Conservation (phyloP, 2,888 invertebrate species). For the Incurvaria masculella region DNA sequence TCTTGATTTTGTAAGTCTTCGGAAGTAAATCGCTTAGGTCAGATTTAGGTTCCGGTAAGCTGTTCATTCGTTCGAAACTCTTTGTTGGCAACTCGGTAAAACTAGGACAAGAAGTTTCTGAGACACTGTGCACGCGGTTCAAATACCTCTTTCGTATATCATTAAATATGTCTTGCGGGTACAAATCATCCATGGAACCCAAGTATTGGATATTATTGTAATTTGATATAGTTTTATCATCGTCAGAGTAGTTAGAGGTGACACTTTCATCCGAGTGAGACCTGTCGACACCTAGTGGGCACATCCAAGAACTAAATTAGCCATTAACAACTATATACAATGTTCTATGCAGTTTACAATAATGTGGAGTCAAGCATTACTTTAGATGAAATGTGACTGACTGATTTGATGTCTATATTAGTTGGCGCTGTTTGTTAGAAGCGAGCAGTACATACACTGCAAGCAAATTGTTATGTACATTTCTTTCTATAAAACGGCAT, state of each 20-base stretch:
- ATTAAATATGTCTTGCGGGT: slow-evolving; percentile 39
- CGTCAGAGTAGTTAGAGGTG: slow-evolving; percentile 27
- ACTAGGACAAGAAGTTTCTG: slow-evolving; percentile 25
- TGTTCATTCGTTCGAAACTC: slow-evolving; percentile 34
- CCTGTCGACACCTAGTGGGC: slow-evolving; percentile 46
- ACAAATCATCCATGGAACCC: slow-evolving; percentile 34
- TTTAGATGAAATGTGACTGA: no score
- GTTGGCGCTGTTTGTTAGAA: neutral
- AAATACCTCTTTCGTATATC: slow-evolving; percentile 43
- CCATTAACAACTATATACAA: slow-evolving; percentile 19
- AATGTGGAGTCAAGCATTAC: no score
- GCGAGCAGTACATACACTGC: neutral
- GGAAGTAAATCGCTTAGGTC: slow-evolving; percentile 14
- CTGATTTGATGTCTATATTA: no score
- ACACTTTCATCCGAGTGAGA: slow-evolving; percentile 42
- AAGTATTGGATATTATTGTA: slow-evolving; percentile 24
- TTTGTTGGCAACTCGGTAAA: slow-evolving; percentile 30
- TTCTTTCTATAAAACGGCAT: no score
- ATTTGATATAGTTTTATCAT: slow-evolving; percentile 27
- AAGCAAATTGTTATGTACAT: neutral
- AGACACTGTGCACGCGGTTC: slow-evolving; percentile 40
- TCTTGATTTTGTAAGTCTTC: slow-evolving; percentile 27
- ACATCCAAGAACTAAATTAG: slow-evolving; percentile 40
- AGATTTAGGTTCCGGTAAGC: slow-evolving; percentile 19
- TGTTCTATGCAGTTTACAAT: neutral